phyloP scores from a whole-genome alignment of 2,113 vertebrate species.

The Aythya baeri region DNA sequence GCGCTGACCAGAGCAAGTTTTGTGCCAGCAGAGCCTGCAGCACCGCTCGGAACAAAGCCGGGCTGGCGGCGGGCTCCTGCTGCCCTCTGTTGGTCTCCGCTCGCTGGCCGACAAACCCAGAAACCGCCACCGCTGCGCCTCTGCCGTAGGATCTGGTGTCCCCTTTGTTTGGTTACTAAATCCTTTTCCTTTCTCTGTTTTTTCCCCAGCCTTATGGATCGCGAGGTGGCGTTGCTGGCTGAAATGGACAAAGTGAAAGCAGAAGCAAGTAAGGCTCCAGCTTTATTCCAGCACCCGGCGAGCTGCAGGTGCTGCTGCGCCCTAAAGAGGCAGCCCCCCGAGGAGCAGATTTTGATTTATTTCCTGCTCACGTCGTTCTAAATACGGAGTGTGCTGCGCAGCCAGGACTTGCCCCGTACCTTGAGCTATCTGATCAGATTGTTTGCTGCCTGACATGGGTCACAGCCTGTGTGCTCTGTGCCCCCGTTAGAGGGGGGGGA shows the following conservation, averaged over 20 bases:
- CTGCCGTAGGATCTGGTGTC: background rate
- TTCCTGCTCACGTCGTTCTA: fast-evolving
- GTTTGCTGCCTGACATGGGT: fast-evolving
- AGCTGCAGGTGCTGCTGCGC: background rate
- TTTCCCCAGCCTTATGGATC: constrained; percentile 90
- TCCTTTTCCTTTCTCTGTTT: background rate
- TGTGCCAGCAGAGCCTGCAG: background rate
- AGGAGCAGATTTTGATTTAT: background rate
- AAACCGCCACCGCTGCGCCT: background rate
- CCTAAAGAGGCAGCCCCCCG: fast-evolving
- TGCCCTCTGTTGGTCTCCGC: constrained; percentile 51
- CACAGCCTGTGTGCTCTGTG: fast-evolving
- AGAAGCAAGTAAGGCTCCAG: constrained; percentile 87
- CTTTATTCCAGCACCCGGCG: background rate
- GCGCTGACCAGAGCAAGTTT: background rate
- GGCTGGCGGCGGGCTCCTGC: background rate
- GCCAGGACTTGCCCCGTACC: fast-evolving
- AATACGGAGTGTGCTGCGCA: fast-evolving
- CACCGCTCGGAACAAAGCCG: background rate
- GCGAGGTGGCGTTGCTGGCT: constrained; percentile 89
- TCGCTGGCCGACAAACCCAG: background rate
- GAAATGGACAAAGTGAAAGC: constrained; percentile 99
- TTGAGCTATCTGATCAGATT: fast-evolving
- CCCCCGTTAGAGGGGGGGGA: fast-evolving
- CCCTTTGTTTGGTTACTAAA: background rate